Percentiles rank a stretch among this genome's conserved stretches.
phyloP scores from a whole-genome alignment of 2,797 vertebrate species.

The Macrochelys suwanniensis region DNA sequence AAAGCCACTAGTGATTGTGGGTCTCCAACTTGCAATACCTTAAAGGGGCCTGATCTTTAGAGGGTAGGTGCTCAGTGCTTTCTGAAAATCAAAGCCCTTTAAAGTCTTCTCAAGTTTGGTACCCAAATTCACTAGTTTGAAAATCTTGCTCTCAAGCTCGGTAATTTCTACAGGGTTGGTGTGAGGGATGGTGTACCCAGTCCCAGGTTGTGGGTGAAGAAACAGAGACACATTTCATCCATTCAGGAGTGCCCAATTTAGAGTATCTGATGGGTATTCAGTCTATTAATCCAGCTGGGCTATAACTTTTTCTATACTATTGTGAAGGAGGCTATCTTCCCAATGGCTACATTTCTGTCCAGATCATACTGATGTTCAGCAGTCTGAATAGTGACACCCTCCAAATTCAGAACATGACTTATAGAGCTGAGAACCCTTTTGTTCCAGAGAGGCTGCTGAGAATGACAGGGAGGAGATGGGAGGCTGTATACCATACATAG shows the following conservation, averaged over 20 bases:
- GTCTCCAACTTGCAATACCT: not conserved
- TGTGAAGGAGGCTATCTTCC: not conserved
- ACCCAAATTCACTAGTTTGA: not conserved
- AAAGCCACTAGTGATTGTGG: not conserved
- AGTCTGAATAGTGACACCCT: not conserved
- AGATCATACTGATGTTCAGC: not conserved
- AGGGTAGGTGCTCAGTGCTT: not conserved
- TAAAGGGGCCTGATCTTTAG: not conserved
- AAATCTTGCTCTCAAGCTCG: not conserved
- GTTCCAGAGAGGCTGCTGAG: not conserved
- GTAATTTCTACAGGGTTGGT: not conserved
- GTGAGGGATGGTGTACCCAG: not conserved
- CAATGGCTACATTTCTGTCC: not conserved
- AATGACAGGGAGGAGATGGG: not conserved
- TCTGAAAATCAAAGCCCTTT: not conserved
- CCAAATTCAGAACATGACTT: not conserved
- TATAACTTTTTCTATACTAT: not conserved
- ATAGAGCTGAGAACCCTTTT: not conserved
- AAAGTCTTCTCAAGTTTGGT: not conserved
- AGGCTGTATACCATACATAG: not conserved
- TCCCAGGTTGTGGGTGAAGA: not conserved
- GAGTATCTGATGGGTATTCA: not conserved
- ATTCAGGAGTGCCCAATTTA: not conserved
- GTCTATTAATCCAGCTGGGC: not conserved
- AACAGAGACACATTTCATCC: not conserved